phyloP scores from a whole-genome alignment of 2,797 vertebrate genomes.

The Esox lucius region DNA sequence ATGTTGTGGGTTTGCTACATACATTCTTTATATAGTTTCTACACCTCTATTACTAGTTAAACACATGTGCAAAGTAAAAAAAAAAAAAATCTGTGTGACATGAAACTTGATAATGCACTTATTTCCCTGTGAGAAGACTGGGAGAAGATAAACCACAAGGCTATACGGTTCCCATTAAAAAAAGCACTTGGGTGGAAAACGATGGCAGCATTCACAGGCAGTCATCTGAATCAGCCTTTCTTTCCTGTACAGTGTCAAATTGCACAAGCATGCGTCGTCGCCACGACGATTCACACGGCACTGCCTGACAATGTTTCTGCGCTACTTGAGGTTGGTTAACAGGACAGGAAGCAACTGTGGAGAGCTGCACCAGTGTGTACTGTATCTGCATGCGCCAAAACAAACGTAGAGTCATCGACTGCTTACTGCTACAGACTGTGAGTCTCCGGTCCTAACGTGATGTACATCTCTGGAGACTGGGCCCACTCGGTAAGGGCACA shows the following conservation, averaged over 20 bases:
- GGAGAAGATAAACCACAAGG: constrained; percentile 43
- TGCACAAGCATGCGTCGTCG: constrained; percentile 38
- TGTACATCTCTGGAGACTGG: too few species aligned
- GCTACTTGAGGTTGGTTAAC: constrained; percentile 17
- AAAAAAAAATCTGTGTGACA: constrained; percentile 43
- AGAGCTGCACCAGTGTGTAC: constrained; percentile 19
- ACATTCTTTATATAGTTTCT: constrained; percentile 1
- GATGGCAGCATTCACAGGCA: constrained; percentile 25
- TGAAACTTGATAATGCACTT: constrained; percentile 51
- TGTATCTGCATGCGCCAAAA: constrained; percentile 10
- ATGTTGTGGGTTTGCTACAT: constrained; percentile 23
- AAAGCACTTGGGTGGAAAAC: constrained; percentile 50
- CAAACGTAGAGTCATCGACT: background rate
- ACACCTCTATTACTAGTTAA: constrained; percentile 47
- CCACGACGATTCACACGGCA: constrained; percentile 34
- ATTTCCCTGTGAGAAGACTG: constrained; percentile 28
- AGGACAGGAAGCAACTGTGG: constrained; percentile 19
- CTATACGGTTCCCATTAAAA: constrained; percentile 42
- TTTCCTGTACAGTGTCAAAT: constrained; percentile 39
- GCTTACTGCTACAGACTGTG: background rate
- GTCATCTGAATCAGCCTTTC: constrained; percentile 25
- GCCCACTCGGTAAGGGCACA: constrained; percentile 21
- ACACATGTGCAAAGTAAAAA: constrained; percentile 64
- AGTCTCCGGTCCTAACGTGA: too few species aligned
- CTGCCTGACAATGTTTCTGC: constrained; percentile 37